phyloP scores from a whole-genome alignment of 2,888 invertebrate species.

The Serripes groenlandicus region DNA sequence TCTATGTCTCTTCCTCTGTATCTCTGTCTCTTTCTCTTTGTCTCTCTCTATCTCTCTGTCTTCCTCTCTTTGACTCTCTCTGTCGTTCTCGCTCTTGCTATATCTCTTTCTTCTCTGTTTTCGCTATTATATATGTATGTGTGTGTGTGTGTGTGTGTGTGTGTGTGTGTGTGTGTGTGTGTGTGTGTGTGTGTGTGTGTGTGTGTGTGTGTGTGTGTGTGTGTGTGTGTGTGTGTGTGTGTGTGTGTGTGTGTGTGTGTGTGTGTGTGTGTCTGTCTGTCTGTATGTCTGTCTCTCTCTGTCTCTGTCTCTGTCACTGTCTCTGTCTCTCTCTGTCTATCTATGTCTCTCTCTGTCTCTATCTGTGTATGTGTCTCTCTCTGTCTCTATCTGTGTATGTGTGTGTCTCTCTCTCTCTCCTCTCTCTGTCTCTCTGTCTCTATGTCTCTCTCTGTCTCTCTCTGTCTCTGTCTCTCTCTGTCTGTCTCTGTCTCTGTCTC shows the following conservation, averaged over 20 bases:
- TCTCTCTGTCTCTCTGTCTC: background rate
- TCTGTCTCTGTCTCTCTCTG: background rate
- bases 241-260: background rate
- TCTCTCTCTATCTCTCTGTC: background rate
- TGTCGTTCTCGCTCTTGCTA: background rate
- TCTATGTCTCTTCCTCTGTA: background rate
- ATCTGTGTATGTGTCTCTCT: no score
- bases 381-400: no score
- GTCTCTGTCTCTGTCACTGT: background rate
- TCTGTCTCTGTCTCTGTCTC: background rate
- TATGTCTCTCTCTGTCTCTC: background rate
- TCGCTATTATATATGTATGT: background rate
- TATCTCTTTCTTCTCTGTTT: background rate
- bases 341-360: no score
- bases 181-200: no score
- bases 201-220: no score
- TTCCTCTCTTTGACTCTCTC: background rate
- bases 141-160: background rate
- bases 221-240: background rate
- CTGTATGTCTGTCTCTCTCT: background rate
- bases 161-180: background rate
- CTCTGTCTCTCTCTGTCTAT: no score
- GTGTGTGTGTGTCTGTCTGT: background rate
- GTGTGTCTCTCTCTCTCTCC: no score
- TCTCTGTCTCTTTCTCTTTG: background rate